phyloP scores from a whole-genome alignment of 2,113 vertebrate genomes.

The Myiozetetes cayanensis region DNA sequence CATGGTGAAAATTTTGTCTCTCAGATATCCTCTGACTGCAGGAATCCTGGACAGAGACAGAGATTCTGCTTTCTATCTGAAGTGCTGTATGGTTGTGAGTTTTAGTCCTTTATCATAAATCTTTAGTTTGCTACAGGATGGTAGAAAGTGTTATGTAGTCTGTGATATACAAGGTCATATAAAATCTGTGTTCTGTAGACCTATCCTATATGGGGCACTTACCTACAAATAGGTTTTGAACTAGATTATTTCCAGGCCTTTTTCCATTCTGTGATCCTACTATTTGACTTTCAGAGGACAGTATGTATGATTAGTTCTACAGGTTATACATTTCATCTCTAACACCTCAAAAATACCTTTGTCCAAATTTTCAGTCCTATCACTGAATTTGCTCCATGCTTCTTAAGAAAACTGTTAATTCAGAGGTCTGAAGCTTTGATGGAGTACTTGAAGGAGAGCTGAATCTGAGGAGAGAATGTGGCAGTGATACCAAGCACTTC shows the following conservation, averaged over 20 bases:
- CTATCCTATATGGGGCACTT: neutral
- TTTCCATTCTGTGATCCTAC: neutral
- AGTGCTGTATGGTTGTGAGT: neutral
- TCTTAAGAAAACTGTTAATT: neutral
- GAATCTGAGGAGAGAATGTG: neutral
- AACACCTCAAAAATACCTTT: neutral
- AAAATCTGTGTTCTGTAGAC: neutral
- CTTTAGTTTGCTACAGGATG: neutral
- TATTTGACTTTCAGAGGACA: neutral
- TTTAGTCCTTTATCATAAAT: neutral
- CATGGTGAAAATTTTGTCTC: neutral
- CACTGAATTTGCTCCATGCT: neutral
- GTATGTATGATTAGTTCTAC: neutral
- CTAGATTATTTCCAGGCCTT: neutral
- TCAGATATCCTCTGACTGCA: neutral
- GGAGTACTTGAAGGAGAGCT: neutral
- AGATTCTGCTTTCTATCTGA: neutral
- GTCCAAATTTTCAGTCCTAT: neutral
- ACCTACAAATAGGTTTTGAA: neutral
- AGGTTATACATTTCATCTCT: neutral
- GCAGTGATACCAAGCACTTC: neutral
- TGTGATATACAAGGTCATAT: neutral
- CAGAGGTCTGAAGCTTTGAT: neutral
- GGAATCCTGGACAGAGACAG: neutral
- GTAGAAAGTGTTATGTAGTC: neutral